phyloP scores from a whole-genome alignment of 2,888 invertebrate genomes.

The Rhabditoides inermis region DNA sequence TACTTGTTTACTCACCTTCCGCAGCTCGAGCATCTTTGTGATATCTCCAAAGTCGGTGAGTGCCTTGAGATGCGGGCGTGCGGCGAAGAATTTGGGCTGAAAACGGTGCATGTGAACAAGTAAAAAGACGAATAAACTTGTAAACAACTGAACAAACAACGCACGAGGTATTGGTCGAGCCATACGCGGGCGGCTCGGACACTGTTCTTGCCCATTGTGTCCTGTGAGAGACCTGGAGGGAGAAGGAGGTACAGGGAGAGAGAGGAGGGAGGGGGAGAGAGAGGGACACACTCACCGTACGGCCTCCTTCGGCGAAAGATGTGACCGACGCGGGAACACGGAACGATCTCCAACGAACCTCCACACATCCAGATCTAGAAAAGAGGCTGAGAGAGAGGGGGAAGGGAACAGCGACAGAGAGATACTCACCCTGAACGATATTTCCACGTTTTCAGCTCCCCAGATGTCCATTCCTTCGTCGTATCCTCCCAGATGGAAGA shows the following conservation, averaged over 20 bases:
- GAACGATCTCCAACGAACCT: conserved; percentile 78
- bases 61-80: conserved; percentile 25
- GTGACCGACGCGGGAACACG: conserved; percentile 91
- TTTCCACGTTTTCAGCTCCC: conserved; percentile 96
- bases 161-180: conserved; percentile 84
- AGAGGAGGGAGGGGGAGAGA: neutral
- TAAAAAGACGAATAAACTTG: neutral
- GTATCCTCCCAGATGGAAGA: conserved; percentile 65
- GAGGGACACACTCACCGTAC: neutral
- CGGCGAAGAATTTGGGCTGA: conserved; percentile 61
- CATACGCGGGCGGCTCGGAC: conserved; percentile 85
- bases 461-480: conserved; percentile 81
- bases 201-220: conserved; percentile 83
- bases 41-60: conserved; percentile 78
- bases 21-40: conserved; percentile 67
- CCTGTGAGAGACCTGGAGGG: conserved; percentile 63
- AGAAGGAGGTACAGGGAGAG: neutral
- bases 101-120: conserved; percentile 20
- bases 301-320: conserved; percentile 75
- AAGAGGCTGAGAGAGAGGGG: conserved; percentile 21
- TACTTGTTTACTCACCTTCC: no score
- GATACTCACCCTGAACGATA: conserved; percentile 77
- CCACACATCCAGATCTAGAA: conserved; percentile 95
- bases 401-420: neutral
- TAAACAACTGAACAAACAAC: conserved; percentile 1